phyloP scores from a whole-genome alignment of 2,888 invertebrate genomes.

The Drosophila falleni region DNA sequence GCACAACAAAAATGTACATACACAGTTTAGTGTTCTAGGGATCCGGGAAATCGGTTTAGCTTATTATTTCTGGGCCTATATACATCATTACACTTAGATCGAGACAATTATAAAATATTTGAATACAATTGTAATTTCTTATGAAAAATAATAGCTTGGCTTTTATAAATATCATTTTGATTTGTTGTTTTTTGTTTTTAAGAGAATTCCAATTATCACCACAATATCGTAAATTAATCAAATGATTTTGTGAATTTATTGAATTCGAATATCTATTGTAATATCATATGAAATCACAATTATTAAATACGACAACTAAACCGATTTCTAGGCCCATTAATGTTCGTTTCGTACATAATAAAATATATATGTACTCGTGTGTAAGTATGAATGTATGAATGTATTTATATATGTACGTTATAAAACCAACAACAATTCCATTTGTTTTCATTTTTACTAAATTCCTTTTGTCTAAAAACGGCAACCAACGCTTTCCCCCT shows the following conservation, averaged over 20 bases:
- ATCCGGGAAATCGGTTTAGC: constrained; percentile 28
- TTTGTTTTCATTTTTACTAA: constrained; percentile 52
- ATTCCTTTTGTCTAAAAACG: constrained; percentile 53
- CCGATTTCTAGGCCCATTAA: constrained; percentile 28
- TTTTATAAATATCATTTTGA: constrained; percentile 24
- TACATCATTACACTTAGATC: constrained; percentile 7
- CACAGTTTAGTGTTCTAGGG: neutral
- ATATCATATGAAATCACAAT: constrained; percentile 42
- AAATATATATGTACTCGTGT: neutral
- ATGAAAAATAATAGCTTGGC: constrained; percentile 28
- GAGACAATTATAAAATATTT: constrained; percentile 15
- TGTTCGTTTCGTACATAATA: constrained; percentile 1
- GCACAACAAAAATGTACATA: constrained; percentile 11
- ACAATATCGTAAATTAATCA: constrained; percentile 9
- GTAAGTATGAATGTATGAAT: constrained; percentile 1
- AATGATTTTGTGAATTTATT: constrained; percentile 19
- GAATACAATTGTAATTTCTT: constrained; percentile 4
- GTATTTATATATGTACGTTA: constrained; percentile 21
- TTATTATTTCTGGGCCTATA: constrained; percentile 11
- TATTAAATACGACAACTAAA: constrained; percentile 2
- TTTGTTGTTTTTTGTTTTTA: neutral
- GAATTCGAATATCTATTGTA: neutral
- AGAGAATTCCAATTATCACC: constrained; percentile 31
- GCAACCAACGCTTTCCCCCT: neutral
- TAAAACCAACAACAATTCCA: constrained; percentile 60